Evolutionary conservation across 2,113 vertebrate genomes (phyloP).

Genomic region (Anser brachyrhynchus): DNA sequence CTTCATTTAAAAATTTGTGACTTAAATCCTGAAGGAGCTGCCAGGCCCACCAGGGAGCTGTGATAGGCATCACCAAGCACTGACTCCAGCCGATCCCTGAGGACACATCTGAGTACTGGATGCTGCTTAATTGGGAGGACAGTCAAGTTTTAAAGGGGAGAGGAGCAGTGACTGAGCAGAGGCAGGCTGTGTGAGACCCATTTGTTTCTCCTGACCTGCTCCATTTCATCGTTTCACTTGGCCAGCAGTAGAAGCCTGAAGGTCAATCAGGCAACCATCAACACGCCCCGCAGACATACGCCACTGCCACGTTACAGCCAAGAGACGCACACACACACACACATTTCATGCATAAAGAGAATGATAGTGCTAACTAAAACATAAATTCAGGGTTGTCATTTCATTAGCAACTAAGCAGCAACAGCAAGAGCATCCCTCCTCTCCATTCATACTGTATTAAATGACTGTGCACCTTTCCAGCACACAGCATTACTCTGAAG

Average conservation of each 20-base stretch:
- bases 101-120: background rate
- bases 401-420: background rate
- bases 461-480: constrained; percentile 52
- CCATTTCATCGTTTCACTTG: background rate
- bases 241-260: background rate
- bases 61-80: background rate
- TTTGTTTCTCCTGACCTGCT: background rate
- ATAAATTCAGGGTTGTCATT: constrained; percentile 3
- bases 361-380: background rate
- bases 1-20: background rate
- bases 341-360: background rate
- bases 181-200: background rate
- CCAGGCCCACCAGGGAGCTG: background rate
- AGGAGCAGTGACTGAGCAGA: background rate
- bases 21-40: background rate
- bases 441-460: background rate
- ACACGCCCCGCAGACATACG: fast-evolving
- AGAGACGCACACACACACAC: background rate
- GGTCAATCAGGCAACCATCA: background rate
- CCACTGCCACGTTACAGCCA: fast-evolving
- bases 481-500: constrained; percentile 32
- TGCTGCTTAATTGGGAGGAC: background rate
- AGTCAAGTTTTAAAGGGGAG: background rate
- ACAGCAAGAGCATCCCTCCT: background rate
- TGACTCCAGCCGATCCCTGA: background rate